Evolutionary conservation across 2,888 invertebrate genomes (phyloP), one percentile per base, ranked within the genome.

Genomic region (Sinhomidia bicolor): DNA sequence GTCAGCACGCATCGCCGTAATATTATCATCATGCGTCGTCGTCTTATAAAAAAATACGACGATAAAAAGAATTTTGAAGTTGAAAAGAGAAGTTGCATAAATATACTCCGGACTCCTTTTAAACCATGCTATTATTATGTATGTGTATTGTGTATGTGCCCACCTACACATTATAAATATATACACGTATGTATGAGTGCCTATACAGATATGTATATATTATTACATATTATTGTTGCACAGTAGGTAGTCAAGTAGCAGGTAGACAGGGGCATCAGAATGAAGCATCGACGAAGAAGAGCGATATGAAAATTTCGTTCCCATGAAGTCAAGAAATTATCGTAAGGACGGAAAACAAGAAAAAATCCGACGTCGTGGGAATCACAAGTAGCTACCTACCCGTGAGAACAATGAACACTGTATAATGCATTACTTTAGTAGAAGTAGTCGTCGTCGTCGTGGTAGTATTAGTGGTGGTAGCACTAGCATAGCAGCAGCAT

Each of bases 271-370:
- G 9, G 80, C 62, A 78, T 57, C 32, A 60, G 41, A 76, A 60
- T 4, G 54, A 36, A 32, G 78, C 54, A 51, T 32, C 41, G 32
- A 41, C 44, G 47, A 74, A 60, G 57, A 68, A 76, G 54, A 44
- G 89, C 90, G 90, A 92, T 92, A 91, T 92, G 92, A 92, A 92
- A 90, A 91, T 91, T 91, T 85, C 68, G 89, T 92, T 92, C 92
- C 92, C 92, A 92, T 92, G 92, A 91, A 92, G 92, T 89, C 90
- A 90, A 90, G 92, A 90, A 91, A 91, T 92, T 91, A 92, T 91
- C 90, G 90, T 90, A 90, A 91, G 92, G 91, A 92, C 91, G 91
- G 91, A 91, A 91, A 90, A 90, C 90, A 91, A 91, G 90, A 89
- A 85, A 85, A 84, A 88, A 87, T 84, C 57, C 81, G 90, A 90